Base-by-base conservation (phyloP, 2,888 invertebrate genomes). In the Ophioninae sp. region DNA sequence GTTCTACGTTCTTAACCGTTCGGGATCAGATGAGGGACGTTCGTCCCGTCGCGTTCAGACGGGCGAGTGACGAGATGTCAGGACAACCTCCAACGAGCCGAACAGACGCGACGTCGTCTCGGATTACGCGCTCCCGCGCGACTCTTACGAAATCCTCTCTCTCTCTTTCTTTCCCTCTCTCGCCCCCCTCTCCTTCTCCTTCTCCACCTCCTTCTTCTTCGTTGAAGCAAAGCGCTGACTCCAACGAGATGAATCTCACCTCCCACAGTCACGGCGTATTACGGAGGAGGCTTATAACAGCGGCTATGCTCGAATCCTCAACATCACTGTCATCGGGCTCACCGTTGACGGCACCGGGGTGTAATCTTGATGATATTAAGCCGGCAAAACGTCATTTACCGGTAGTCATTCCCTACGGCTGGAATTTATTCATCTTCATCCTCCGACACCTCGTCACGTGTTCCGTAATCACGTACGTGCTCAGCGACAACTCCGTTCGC, bases 31-130 rank as follows among this genome's bases (percentile, higher is more conserved):
- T 90, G 91, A 91, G 89, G 88, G 91, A 91, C 91, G 88, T 87
- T 89, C 89, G 85, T 88, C 87, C 86, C 87, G 89, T 88, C 88
- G 89, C 89, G 89, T 89, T 88, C 88, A 88, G 90, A 89, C 91
- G 89, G 90, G 88, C 89, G 89, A 90, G 89, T 91, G 91, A 91
- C 91, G 91, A 90, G 90, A 89, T 87, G 90, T 89, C 91, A 88
- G 86, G 90, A 87, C 87, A 88, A 87, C 87, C 87, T 86, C 84
- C 86, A 82, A 85, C 85, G 82, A 86, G 87, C 85, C 85, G 84
- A 86, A 85, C 82, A 87, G 89, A 88, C 89, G 86, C 83, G 87
- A 87, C 85, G 88, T 90, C 91, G 90, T 89, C 90, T 89, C 88
- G 87, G 88, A 90, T 91, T 91, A 91, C 90, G 85, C 58, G 86